A percentile compares a stretch with the other conserved stretches of the same genome.
These are phyloP conservation scores for Eupithecia exiguata DNA, from an alignment of 2,888 invertebrate species.

Conservation along the genomic window DNA sequence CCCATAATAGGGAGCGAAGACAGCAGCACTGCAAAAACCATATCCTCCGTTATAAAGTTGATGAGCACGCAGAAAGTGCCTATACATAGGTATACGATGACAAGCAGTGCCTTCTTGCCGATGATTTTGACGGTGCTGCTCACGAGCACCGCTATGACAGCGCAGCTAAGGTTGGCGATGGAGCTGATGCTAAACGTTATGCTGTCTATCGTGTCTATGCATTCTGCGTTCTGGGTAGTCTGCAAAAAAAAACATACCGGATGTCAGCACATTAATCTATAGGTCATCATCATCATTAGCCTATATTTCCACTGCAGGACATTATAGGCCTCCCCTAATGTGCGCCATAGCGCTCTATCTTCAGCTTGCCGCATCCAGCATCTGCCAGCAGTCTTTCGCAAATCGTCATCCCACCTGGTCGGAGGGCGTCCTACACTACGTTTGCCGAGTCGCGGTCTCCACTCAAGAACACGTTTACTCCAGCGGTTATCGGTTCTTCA, in stretches of 20 bases:
- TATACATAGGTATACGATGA: slow-evolving; percentile 60
- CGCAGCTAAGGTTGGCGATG: slow-evolving; percentile 63
- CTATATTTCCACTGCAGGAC: too few relatives aligned
- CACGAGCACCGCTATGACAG: slow-evolving; percentile 61
- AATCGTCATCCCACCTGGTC: too few relatives aligned
- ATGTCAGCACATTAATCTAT: neutral
- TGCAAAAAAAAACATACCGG: slow-evolving; percentile 51
- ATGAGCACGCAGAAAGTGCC: slow-evolving; percentile 66
- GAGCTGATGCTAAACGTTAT: slow-evolving; percentile 69
- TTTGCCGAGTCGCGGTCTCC: too few relatives aligned
- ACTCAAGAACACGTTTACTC: too few relatives aligned
- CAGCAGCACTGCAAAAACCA: slow-evolving; percentile 68
- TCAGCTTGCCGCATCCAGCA: too few relatives aligned
- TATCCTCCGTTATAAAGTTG: slow-evolving; percentile 69
- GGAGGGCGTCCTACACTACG: too few relatives aligned
- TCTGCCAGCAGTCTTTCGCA: too few relatives aligned
- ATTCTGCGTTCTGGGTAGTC: slow-evolving; percentile 56
- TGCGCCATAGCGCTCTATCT: too few relatives aligned
- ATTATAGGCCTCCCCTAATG: too few relatives aligned
- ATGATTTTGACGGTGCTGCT: slow-evolving; percentile 69
- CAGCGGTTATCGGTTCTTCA: too few relatives aligned
- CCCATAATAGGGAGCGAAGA: slow-evolving; percentile 68
- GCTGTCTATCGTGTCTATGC: slow-evolving; percentile 67
- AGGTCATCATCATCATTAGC: too few relatives aligned
- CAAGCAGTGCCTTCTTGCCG: slow-evolving; percentile 71